Evolutionary conservation across 2,797 vertebrate species (phyloP).

Genomic region (Semaprochilodus insignis): DNA sequence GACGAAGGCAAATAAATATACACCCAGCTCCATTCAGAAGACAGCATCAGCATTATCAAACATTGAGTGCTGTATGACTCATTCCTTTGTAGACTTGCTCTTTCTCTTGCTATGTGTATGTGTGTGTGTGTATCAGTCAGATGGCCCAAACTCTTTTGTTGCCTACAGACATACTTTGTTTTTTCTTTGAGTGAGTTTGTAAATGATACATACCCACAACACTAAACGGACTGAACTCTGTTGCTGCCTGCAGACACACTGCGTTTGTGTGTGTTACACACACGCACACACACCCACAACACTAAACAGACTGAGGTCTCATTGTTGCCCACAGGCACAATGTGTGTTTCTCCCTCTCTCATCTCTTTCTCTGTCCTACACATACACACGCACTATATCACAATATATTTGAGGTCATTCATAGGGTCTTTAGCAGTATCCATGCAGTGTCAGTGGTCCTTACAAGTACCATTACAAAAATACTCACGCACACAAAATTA

Average conservation of each 20-base stretch:
- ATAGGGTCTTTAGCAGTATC: too few species aligned
- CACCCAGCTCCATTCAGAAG: neutral
- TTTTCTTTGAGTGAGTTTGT: neutral
- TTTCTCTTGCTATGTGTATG: too few species aligned
- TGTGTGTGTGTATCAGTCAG: too few species aligned
- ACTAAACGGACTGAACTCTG: neutral
- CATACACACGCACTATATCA: too few species aligned
- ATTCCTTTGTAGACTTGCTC: neutral
- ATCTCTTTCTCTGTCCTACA: neutral
- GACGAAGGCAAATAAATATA: neutral
- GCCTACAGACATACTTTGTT: neutral
- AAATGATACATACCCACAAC: neutral
- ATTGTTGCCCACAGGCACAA: neutral
- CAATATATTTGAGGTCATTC: too few species aligned
- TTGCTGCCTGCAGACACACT: neutral
- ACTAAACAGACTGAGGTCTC: neutral
- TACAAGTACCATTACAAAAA: too few species aligned
- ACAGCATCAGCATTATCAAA: conserved; percentile 13
- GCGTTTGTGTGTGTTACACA: neutral
- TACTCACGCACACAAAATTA: neutral
- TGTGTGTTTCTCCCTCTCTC: neutral
- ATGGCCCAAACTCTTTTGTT: neutral
- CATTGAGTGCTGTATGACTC: neutral
- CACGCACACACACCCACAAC: too few species aligned
- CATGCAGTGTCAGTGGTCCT: too few species aligned